These are phyloP conservation scores for Scophthalmus maximus DNA, from an alignment of 2,113 vertebrate genomes.

Conservation along the genomic window DNA sequence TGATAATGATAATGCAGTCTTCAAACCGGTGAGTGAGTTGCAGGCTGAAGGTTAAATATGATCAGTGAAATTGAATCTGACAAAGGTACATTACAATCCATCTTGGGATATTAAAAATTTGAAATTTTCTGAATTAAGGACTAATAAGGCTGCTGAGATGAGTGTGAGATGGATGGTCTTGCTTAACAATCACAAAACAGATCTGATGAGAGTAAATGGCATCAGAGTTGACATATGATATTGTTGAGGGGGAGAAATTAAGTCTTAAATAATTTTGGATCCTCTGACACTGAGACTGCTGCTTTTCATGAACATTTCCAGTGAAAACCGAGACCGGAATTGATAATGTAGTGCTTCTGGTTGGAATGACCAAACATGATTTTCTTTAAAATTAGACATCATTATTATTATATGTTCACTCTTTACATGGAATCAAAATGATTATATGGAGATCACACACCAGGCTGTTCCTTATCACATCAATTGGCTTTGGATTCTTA, in stretches of 20 bases:
- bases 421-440: no score
- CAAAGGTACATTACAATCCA: constrained; percentile 87
- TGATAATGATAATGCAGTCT: constrained; percentile 72
- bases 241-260: constrained; percentile 56
- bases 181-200: constrained; percentile 75
- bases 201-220: constrained; percentile 71
- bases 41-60: constrained; percentile 82
- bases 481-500: no score
- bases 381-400: not conserved
- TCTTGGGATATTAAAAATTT: constrained; percentile 87
- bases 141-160: constrained; percentile 83
- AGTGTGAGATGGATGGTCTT: constrained; percentile 82
- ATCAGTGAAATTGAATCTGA: constrained; percentile 82
- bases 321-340: not conserved
- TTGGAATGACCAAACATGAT: not conserved
- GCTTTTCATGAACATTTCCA: constrained; percentile 22
- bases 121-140: constrained; percentile 84
- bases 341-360: not conserved
- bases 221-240: constrained; percentile 71
- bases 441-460: no score
- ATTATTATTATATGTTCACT: not conserved
- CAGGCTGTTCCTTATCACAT: no score
- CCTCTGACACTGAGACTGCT: constrained; percentile 21
- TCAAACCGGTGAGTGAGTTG: constrained; percentile 75
- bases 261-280: constrained; percentile 61